These are phyloP conservation scores for Myotis davidii DNA, from an alignment of 2,113 vertebrate species.

Conservation along the genomic window DNA sequence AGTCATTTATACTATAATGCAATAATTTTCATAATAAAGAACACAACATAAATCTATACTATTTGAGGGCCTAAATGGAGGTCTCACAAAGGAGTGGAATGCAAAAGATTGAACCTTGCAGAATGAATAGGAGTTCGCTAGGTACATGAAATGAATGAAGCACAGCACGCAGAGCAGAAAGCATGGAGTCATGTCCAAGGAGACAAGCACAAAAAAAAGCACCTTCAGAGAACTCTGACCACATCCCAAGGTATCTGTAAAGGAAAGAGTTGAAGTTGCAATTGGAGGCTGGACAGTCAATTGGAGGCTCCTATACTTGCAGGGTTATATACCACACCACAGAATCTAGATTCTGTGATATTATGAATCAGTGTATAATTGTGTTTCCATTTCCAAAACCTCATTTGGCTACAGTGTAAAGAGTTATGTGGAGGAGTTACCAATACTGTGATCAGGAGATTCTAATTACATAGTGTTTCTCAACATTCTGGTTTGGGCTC, in stretches of 20 bases:
- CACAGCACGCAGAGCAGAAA: not conserved
- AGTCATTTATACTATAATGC: not conserved
- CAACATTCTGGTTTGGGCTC: not conserved
- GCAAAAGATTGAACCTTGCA: not conserved
- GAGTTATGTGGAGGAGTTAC: not conserved
- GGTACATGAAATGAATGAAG: not conserved
- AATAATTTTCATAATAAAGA: slow-evolving; percentile 18
- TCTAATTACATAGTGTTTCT: not conserved
- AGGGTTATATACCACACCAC: not conserved
- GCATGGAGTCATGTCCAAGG: not conserved
- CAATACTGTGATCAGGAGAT: not conserved
- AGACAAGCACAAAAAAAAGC: not conserved
- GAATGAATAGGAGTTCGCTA: not conserved
- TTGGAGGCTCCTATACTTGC: not conserved
- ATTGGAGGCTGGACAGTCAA: not conserved
- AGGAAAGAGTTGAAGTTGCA: not conserved
- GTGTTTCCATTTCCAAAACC: slow-evolving; percentile 15
- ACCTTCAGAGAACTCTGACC: not conserved
- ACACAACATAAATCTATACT: not conserved
- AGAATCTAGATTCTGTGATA: not conserved
- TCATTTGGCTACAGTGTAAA: not conserved
- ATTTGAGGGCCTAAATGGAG: not conserved
- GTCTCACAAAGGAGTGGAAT: not conserved
- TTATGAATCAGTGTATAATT: not conserved
- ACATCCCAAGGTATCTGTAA: not conserved